Evolutionary conservation across 1,140 invertebrate species (phyloP).

Genomic region (Aphaenogaster floridana): DNA sequence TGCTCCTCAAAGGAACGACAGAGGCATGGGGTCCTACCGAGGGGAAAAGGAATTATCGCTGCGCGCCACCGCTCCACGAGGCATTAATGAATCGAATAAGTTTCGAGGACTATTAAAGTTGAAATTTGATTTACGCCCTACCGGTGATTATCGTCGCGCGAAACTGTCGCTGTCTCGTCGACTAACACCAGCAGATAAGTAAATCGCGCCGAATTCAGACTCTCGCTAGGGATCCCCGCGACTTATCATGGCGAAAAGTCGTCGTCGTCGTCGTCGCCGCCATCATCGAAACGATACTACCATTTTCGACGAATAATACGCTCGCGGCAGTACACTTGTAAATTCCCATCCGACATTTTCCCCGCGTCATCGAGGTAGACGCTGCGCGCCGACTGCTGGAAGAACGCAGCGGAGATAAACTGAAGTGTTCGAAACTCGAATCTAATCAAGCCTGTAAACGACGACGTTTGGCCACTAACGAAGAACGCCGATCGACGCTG

Average conservation of each 20-base stretch:
- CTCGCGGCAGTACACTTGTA: constrained; percentile 30
- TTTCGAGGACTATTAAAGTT: constrained; percentile 79
- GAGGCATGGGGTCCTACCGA: not conserved
- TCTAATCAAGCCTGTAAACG: constrained; percentile 60
- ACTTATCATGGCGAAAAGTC: constrained; percentile 8
- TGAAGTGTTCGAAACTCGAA: constrained; percentile 49
- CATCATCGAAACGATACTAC: not conserved
- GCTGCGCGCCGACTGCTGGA: not conserved
- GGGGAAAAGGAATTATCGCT: constrained; percentile 67
- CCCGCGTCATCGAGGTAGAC: not conserved
- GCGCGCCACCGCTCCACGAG: constrained; percentile 59
- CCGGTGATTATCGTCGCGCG: constrained; percentile 64
- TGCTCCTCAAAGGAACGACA: constrained; percentile 32
- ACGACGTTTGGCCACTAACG: constrained; percentile 39
- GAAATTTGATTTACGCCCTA: constrained; percentile 76
- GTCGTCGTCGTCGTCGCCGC: not conserved
- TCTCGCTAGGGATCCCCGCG: constrained; percentile 43
- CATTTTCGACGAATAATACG: constrained; percentile 33
- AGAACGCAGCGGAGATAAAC: constrained; percentile 33
- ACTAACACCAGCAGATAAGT: constrained; percentile 59
- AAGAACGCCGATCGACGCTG: constrained; percentile 49
- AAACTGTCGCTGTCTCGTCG: constrained; percentile 57
- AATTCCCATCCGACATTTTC: constrained; percentile 38
- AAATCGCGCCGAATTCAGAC: constrained; percentile 67
- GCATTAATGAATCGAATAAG: constrained; percentile 79